A percentile compares a stretch with the other conserved stretches of the same genome.
Evolutionary conservation across 2,113 vertebrate genomes (phyloP).

Genomic region (Cyphomyrus discorhynchus): DNA sequence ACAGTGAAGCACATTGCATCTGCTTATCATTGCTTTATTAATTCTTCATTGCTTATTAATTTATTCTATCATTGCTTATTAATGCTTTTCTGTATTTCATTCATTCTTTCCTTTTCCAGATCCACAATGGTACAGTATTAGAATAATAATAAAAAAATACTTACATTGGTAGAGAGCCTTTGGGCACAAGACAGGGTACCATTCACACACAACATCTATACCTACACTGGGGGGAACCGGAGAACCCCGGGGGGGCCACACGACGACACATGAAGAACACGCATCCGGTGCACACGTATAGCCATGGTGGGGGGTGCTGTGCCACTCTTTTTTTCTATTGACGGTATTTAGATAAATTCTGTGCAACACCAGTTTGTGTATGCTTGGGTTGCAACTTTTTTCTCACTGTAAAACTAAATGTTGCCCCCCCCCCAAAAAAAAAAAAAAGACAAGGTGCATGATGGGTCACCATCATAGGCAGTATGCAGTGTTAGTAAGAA

Average conservation of each 20-base stretch:
- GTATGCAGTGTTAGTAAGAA: neutral
- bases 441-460: neutral
- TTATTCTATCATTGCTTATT: too few relatives aligned
- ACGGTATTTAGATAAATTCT: neutral
- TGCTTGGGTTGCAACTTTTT: neutral
- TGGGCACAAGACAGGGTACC: neutral
- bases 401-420: neutral
- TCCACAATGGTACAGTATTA: neutral
- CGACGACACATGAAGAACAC: neutral
- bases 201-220: neutral
- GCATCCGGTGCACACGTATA: neutral
- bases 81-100: neutral
- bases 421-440: neutral
- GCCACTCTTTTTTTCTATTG: neutral
- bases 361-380: neutral
- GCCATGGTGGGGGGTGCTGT: neutral
- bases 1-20: neutral
- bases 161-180: neutral
- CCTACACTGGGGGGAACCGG: too few relatives aligned
- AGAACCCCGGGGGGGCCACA: neutral
- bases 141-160: too few relatives aligned
- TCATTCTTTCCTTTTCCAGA: neutral
- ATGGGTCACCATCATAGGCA: neutral
- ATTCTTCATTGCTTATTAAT: too few relatives aligned
- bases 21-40: neutral